phyloP scores from a whole-genome alignment of 2,797 vertebrate species.

The Rhodeus uyekii region DNA sequence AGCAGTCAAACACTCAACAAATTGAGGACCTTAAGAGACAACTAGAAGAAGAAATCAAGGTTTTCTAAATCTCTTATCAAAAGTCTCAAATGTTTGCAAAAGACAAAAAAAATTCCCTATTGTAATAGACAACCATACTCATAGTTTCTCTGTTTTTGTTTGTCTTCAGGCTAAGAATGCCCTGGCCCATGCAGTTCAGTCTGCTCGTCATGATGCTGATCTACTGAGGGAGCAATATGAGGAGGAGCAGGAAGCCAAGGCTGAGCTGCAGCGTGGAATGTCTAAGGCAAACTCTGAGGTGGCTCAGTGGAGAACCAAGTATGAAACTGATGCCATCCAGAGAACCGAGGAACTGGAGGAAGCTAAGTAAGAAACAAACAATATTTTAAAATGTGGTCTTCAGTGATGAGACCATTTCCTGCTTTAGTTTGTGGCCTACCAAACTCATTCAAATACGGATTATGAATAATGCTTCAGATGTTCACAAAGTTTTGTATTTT shows the following conservation, averaged over 20 bases:
- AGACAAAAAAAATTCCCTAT: background rate
- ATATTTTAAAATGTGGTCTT: background rate
- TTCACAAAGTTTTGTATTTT: background rate
- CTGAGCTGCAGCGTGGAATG: conserved; percentile 72
- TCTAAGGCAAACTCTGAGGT: conserved; percentile 77
- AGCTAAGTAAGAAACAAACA: conserved; percentile 65
- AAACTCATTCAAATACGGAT: background rate
- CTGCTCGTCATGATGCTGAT: conserved; percentile 81
- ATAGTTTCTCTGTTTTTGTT: too few species aligned
- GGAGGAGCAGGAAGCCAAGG: conserved; percentile 83
- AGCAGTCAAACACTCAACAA: conserved; percentile 84
- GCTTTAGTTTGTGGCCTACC: background rate
- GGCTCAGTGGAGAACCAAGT: conserved; percentile 78
- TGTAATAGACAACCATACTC: background rate
- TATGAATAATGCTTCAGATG: background rate
- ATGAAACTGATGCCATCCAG: conserved; percentile 78
- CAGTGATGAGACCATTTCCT: too few species aligned
- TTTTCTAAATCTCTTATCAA: conserved; percentile 46
- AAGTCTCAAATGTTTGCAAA: background rate
- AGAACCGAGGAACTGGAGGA: conserved; percentile 77
- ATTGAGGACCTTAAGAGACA: conserved; percentile 87
- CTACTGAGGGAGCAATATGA: conserved; percentile 83
- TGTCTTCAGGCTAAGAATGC: conserved; percentile 81
- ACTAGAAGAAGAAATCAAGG: conserved; percentile 87
- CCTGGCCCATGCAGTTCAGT: conserved; percentile 83